phyloP scores from a whole-genome alignment of 2,888 invertebrate species.

The Globia sparganii region DNA sequence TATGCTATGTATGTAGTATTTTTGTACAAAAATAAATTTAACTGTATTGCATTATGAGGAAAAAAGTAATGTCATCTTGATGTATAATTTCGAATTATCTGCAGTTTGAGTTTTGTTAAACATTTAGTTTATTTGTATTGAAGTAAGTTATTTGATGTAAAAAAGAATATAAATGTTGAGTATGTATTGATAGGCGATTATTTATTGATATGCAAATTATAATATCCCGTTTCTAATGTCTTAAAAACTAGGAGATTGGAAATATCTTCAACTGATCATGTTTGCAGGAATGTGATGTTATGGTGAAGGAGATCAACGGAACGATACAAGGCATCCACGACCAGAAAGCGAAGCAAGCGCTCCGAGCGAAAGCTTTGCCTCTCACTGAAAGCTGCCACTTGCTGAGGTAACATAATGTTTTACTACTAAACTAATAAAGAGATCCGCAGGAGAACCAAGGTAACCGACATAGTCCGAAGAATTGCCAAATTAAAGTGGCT shows the following conservation, averaged over 20 bases:
- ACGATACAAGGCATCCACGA: constrained; percentile 72
- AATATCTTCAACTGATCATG: background rate
- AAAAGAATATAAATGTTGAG: no score
- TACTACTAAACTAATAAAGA: background rate
- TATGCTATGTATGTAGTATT: no score
- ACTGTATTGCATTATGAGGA: no score
- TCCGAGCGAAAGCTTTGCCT: constrained; percentile 68
- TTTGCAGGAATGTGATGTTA: constrained; percentile 76
- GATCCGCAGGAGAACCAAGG: background rate
- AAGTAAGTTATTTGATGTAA: no score
- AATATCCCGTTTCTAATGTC: background rate
- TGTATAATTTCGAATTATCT: no score
- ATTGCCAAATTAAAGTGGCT: background rate
- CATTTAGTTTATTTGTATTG: no score
- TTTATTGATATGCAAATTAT: no score
- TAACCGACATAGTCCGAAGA: background rate
- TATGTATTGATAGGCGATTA: no score
- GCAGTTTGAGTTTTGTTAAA: no score
- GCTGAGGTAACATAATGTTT: constrained; percentile 72
- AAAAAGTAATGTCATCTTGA: no score
- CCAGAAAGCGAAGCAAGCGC: constrained; percentile 66
- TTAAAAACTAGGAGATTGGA: background rate
- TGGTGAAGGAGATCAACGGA: constrained; percentile 70
- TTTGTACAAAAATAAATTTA: no score
- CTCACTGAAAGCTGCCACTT: constrained; percentile 77